These are phyloP conservation scores for Dynastes maya DNA, from an alignment of 2,888 invertebrate species.

Conservation along the genomic window DNA sequence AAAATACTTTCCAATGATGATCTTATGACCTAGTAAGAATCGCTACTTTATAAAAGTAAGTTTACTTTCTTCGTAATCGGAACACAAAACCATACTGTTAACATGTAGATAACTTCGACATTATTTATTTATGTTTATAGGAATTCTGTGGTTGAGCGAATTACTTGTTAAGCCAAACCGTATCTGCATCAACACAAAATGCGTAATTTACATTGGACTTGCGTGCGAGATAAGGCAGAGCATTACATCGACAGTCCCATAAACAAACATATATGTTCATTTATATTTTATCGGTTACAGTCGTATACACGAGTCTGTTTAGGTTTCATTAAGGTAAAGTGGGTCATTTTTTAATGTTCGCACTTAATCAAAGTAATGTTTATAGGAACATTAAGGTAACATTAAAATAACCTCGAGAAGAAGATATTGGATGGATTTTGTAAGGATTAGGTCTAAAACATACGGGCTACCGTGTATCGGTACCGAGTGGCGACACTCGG, in stretches of 20 bases:
- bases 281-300: conserved; percentile 17
- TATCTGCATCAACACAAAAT: neutral
- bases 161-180: neutral
- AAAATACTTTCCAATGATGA: too few species aligned
- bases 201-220: neutral
- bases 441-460: too few species aligned
- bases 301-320: neutral
- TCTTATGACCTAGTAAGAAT: too few species aligned
- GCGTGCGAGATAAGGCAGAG: conserved; percentile 18
- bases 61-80: too few species aligned
- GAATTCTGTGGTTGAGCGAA: neutral
- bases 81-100: too few species aligned
- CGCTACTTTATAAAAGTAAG: too few species aligned
- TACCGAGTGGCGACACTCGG: too few species aligned
- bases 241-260: neutral
- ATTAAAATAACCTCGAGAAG: too few species aligned
- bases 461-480: too few species aligned
- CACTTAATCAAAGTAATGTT: neutral
- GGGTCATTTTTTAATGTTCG: neutral
- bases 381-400: too few species aligned
- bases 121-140: too few species aligned
- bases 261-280: conserved; percentile 3
- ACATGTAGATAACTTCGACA: neutral
- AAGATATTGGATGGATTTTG: too few species aligned
- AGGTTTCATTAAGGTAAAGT: conserved; percentile 4